Evolutionary conservation across 2,113 vertebrate genomes (phyloP).

Genomic region (Corythornis vintsioides): DNA sequence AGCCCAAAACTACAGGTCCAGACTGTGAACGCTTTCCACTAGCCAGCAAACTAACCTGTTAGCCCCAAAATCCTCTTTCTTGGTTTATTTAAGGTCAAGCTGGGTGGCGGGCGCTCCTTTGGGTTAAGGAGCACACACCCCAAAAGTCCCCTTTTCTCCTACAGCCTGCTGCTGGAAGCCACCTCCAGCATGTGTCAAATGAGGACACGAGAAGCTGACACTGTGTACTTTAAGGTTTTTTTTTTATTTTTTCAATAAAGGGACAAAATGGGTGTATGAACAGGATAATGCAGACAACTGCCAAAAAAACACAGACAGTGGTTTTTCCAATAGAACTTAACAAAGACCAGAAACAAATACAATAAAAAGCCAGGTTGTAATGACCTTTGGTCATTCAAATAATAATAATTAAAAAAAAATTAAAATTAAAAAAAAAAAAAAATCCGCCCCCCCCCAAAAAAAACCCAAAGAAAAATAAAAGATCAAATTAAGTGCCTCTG

Average conservation of each 20-base stretch:
- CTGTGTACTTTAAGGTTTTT: constrained; percentile 91
- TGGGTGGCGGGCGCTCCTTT: constrained; percentile 42
- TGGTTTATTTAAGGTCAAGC: constrained; percentile 62
- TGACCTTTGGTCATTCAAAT: constrained; percentile 97
- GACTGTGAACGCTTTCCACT: constrained; percentile 41
- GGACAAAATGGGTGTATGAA: constrained; percentile 99
- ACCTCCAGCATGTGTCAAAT: constrained; percentile 81
- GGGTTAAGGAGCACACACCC: constrained; percentile 42
- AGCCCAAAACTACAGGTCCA: constrained; percentile 14
- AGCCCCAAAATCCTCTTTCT: constrained; percentile 66
- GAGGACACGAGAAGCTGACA: constrained; percentile 86
- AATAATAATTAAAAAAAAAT: constrained; percentile 39
- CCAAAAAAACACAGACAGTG: constrained; percentile 99
- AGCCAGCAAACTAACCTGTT: constrained; percentile 18
- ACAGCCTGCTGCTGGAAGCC: constrained; percentile 70
- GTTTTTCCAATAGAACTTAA: constrained; percentile 99
- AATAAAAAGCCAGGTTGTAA: constrained; percentile 94
- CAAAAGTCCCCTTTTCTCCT: constrained; percentile 75
- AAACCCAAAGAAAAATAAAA: constrained; percentile 85
- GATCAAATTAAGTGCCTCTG: constrained; percentile 91
- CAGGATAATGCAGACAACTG: constrained; percentile 99
- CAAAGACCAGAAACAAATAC: constrained; percentile 99
- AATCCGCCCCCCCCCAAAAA: constrained; percentile 34
- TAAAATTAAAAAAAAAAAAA: constrained; percentile 65
- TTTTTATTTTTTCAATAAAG: constrained; percentile 99